These are phyloP conservation scores for Brachionus calyciflorus DNA, from an alignment of 1,140 invertebrate species.

Conservation along the genomic window DNA sequence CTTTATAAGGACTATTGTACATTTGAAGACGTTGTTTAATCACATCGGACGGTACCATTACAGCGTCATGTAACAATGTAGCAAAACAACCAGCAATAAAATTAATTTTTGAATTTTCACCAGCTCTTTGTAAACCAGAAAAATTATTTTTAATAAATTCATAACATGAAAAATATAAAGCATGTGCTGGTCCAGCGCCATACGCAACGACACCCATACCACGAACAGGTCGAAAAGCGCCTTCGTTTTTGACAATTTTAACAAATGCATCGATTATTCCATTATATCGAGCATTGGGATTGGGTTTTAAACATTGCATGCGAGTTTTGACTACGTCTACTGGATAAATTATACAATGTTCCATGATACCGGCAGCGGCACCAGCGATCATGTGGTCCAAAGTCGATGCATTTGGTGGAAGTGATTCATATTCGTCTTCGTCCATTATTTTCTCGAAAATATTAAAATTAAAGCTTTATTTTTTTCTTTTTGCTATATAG, in stretches of 20 bases:
- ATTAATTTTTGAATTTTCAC: conserved; percentile 71
- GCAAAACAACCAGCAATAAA: conserved; percentile 68
- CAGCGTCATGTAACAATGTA: conserved; percentile 89
- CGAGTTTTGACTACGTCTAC: conserved; percentile 94
- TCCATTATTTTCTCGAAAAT: conserved; percentile 6
- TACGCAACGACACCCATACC: conserved; percentile 86
- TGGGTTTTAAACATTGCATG: conserved; percentile 84
- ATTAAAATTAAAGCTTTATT: too few species aligned
- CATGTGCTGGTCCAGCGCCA: conserved; percentile 97
- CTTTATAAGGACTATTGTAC: conserved; percentile 87
- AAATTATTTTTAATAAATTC: conserved; percentile 80
- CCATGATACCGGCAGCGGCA: conserved; percentile 90
- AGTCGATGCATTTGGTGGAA: conserved; percentile 15
- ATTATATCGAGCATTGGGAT: conserved; percentile 69
- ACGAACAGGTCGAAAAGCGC: conserved; percentile 79
- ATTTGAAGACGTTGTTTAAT: conserved; percentile 98
- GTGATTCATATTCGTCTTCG: conserved; percentile 44
- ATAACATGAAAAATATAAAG: conserved; percentile 95
- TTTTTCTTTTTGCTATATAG: too few species aligned
- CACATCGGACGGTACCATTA: conserved; percentile 98
- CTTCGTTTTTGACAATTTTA: conserved; percentile 84
- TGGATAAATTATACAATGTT: conserved; percentile 97
- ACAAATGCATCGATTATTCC: conserved; percentile 73
- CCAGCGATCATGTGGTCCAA: conserved; percentile 89
- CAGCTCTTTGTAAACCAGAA: conserved; percentile 63